Evolutionary conservation across 2,888 invertebrate genomes (phyloP), one percentile per base, ranked within the genome.

Genomic region (Perizoma flavofasciatum): DNA sequence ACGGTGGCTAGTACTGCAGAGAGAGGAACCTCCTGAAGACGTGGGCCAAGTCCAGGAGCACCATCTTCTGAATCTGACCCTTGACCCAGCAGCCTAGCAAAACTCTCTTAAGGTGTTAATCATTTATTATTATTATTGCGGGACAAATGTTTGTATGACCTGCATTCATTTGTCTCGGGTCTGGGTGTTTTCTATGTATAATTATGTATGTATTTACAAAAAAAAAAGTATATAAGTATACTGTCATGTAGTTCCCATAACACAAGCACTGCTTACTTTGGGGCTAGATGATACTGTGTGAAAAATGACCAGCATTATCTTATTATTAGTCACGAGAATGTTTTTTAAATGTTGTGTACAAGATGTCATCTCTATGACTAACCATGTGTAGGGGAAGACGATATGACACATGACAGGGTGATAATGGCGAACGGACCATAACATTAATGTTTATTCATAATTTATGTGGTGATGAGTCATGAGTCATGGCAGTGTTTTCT

Each of bases 371-470:
- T 22, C 9, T 35, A 52, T 56, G 60, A 61, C 40, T 61, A 61
- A 61, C 48, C 9, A 55, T 1, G 6, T 35, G 6, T 35, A 46
- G 59, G 61, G 66, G 64, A 59, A 59, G 60, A 56, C 44, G 45
- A 45, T 47, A 6, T 7, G 33, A 55, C 54, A 39, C 41, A 63
- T 64, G 65, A 65, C 63, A 63, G 55, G 48, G 70, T 62, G 73
- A 75, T 73, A 72, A 73, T 73, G 76, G 73, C 68, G 70, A 75
- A 73, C 69, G 71, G 58, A 59, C 75, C 71, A 74, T 82, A 75
- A 81, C 76, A 77, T 81, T 83, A 77, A 84, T 86, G 84, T 83
- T 85, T 85, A 83, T 85, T 85, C 78, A 82, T 82, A 80, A 85
- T 85, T 78, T 83, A 85, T 79, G 73, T 76, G 62, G 70, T 66